Evolutionary conservation across 2,888 invertebrate species (phyloP), one percentile per base, ranked within the genome.

Genomic region (Microctonus brassicae): DNA sequence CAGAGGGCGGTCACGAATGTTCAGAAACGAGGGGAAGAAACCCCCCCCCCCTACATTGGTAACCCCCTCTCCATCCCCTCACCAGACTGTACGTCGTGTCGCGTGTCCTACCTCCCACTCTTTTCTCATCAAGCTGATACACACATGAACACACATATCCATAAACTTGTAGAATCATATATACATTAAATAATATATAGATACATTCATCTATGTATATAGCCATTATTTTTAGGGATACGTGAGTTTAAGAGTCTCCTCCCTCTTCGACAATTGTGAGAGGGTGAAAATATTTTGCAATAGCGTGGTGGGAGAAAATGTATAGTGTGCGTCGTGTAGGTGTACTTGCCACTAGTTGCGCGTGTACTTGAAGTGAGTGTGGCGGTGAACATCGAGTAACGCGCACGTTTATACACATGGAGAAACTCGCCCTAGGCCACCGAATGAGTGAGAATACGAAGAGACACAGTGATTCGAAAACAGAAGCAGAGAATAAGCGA

Each of bases 71-170:
- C 69, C 69, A 53, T 73, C 79, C 81, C 80, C 72, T 65, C 81
- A 29, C 7, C 74, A 76, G 66, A 55, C 72, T 10, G 67, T 24
- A 9, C 17, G 67, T 57, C 72, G 78, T 86, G 87, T 86, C 87
- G 87, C 87, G 87, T 87, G 87, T 86, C 87, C 80, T 80, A 79
- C 80, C 85, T 86, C 86, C 87, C 86, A 86, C 87, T 86, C 81
- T 80, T 78, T 78, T 80, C 68, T 42, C 69, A 36, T 61, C 73
- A 53, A 36, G 58, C 66, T 69, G 33, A 61, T 64, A 63, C 57
- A 47, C 70, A 65, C 52, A 34, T 65, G 20, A 64, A 33, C n/a
- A 79, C 79, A 52, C 73, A 70, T 75, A 69, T 73, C 75, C 73
- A 29, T 29, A 29, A 7, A 36, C 62, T 73, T 76, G 63, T 62